Conservation (phyloP, 2,888 invertebrate species). For the Cheilosia grossa region DNA sequence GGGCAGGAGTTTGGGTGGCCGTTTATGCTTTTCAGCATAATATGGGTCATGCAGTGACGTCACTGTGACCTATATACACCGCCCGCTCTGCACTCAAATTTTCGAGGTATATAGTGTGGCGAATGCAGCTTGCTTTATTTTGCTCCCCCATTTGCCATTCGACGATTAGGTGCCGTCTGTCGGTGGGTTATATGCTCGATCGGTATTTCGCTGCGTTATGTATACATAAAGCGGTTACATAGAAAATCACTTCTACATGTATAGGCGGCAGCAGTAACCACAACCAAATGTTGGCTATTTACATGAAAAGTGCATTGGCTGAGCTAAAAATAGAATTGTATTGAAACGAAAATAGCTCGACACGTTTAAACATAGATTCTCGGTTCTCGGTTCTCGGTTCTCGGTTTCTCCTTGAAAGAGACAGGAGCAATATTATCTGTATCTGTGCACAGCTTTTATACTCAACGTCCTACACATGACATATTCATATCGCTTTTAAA, state of each 20-base stretch:
- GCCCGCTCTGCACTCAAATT: conserved; percentile 33
- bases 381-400: conserved; percentile 36
- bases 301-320: conserved; percentile 73
- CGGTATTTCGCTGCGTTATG: conserved; percentile 18
- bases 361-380: conserved; percentile 67
- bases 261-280: conserved; percentile 46
- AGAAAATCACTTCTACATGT: conserved; percentile 17
- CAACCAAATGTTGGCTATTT: conserved; percentile 65
- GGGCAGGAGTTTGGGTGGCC: background rate
- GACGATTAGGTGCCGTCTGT: conserved; percentile 41
- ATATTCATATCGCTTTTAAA: conserved; percentile 39
- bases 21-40: conserved; percentile 57
- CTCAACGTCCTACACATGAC: conserved; percentile 15
- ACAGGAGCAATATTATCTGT: conserved; percentile 48
- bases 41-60: conserved; percentile 71
- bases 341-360: conserved; percentile 71
- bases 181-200: conserved; percentile 50
- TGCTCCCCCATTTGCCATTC: background rate
- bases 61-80: conserved; percentile 72
- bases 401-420: conserved; percentile 68
- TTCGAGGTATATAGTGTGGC: conserved; percentile 9
- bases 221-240: conserved; percentile 5
- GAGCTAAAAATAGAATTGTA: conserved; percentile 72
- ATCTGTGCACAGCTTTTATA: conserved; percentile 29
- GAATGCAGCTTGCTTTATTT: conserved; percentile 14